phyloP scores from a whole-genome alignment of 2,797 vertebrate species.

The Cephalopachus bancanus region DNA sequence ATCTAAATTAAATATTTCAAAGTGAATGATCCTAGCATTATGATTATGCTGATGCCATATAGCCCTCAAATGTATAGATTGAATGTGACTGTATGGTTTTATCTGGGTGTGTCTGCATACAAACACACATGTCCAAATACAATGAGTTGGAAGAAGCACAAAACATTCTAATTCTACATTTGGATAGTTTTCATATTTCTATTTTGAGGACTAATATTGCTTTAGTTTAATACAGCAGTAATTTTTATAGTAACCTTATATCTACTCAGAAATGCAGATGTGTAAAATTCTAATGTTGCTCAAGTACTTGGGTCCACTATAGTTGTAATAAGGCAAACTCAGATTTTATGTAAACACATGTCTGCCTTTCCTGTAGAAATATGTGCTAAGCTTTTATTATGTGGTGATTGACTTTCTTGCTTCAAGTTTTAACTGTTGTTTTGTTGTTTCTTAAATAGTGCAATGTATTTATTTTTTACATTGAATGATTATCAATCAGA shows the following conservation, averaged over 20 bases:
- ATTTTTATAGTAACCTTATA: neutral
- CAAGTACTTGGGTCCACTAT: neutral
- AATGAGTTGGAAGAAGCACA: neutral
- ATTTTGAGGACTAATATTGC: neutral
- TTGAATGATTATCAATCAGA: neutral
- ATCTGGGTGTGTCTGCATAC: neutral
- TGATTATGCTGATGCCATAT: neutral
- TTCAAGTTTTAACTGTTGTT: neutral
- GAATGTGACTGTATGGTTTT: neutral
- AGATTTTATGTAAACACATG: neutral
- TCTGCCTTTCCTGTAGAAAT: neutral
- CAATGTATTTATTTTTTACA: neutral
- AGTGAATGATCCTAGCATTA: neutral
- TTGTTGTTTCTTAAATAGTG: neutral
- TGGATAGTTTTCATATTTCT: neutral
- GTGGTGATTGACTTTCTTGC: neutral
- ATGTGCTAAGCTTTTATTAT: neutral
- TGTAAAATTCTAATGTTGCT: constrained; percentile 13
- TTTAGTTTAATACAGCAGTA: neutral
- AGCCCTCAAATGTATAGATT: neutral
- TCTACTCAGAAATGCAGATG: neutral
- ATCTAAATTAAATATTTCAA: neutral
- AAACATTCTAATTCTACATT: neutral
- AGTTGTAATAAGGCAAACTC: constrained; percentile 1
- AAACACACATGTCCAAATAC: neutral